phyloP scores from a whole-genome alignment of 2,797 vertebrate species.

The Clarias platycephalus region DNA sequence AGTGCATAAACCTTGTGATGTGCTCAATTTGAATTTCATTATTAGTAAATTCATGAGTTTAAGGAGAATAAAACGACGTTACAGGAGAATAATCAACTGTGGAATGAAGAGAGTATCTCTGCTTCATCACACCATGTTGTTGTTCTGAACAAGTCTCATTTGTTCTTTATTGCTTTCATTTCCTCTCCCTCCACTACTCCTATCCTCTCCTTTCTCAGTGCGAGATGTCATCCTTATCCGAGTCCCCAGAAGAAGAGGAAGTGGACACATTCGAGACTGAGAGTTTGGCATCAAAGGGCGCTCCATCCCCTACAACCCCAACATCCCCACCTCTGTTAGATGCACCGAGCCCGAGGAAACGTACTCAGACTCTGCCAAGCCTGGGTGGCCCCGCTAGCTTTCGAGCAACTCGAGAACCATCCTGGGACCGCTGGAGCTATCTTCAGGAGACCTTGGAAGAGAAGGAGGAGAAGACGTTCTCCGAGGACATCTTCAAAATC shows the following conservation, averaged over 20 bases:
- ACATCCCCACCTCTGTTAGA: conserved; percentile 47
- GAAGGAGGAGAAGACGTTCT: conserved; percentile 78
- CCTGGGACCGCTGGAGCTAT: conserved; percentile 68
- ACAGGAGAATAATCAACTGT: neutral
- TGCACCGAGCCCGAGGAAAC: conserved; percentile 79
- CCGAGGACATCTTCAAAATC: conserved; percentile 85
- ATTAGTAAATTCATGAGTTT: neutral
- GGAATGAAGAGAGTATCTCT: neutral
- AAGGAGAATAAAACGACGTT: neutral
- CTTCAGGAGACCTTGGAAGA: conserved; percentile 68
- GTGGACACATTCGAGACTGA: conserved; percentile 61
- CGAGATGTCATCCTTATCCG: conserved; percentile 64
- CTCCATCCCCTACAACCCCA: neutral
- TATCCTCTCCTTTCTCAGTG: conserved; percentile 55
- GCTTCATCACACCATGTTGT: neutral
- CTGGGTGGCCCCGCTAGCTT: conserved; percentile 70
- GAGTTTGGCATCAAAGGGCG: conserved; percentile 41
- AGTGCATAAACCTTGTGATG: neutral
- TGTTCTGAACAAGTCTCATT: neutral
- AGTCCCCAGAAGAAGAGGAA: conserved; percentile 74
- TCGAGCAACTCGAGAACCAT: conserved; percentile 58
- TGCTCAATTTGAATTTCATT: neutral
- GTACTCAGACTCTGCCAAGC: conserved; percentile 90
- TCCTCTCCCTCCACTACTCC: neutral
- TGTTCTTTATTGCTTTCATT: neutral